phyloP scores from a whole-genome alignment of 2,797 vertebrate genomes.

The Decapterus maruadsi region DNA sequence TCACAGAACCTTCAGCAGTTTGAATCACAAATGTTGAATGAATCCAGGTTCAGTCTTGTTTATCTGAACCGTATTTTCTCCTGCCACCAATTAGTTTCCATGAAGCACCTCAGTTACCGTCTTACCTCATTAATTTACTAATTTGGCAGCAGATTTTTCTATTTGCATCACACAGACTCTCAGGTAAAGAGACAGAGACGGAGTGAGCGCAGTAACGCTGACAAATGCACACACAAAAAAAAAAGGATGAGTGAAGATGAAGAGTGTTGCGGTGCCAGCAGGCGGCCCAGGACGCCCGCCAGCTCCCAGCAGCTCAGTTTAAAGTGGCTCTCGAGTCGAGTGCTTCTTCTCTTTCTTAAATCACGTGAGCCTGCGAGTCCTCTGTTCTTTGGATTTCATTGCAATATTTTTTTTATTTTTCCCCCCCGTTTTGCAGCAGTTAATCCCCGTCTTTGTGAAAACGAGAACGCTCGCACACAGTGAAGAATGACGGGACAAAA shows the following conservation, averaged over 20 bases:
- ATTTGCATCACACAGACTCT: not conserved
- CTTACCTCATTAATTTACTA: not conserved
- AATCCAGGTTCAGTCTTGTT: not conserved
- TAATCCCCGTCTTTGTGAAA: slow-evolving; percentile 43
- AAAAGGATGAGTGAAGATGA: slow-evolving; percentile 4
- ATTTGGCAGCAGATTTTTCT: not conserved
- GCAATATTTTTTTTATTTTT: not conserved
- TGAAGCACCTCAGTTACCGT: not conserved
- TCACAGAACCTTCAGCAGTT: too few species aligned
- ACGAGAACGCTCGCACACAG: slow-evolving; percentile 25
- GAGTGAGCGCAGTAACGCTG: not conserved
- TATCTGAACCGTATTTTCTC: not conserved
- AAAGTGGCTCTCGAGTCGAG: slow-evolving; percentile 13
- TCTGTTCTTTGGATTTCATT: slow-evolving; percentile 31
- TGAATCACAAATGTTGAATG: too few species aligned
- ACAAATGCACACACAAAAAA: not conserved
- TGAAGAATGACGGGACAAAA: slow-evolving; percentile 21
- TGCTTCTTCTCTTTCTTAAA: slow-evolving; percentile 24
- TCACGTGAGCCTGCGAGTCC: slow-evolving; percentile 28
- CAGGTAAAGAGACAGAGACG: not conserved
- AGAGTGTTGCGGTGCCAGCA: not conserved
- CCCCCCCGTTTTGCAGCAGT: not conserved
- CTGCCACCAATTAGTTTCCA: not conserved
- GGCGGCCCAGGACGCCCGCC: slow-evolving; percentile 36
- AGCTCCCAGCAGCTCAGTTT: slow-evolving; percentile 22